Base-by-base conservation (phyloP, 2,888 invertebrate species). In the Physocephala rufipes region DNA sequence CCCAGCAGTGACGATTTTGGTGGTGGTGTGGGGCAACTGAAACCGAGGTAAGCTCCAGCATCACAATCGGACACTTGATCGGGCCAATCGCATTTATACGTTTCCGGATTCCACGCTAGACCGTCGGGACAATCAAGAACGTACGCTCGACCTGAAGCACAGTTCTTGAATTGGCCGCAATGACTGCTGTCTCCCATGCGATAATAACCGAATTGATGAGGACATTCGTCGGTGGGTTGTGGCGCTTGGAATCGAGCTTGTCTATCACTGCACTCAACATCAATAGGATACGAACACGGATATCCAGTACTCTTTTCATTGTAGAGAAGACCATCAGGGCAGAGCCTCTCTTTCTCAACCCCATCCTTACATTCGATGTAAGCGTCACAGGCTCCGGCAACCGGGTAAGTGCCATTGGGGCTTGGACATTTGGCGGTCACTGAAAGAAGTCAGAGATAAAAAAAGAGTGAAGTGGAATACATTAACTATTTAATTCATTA, bases 71-170 rank as follows among this genome's bases (percentile, higher is more conserved):
- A 84, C 0, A 94, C 94, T 81, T 92, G 90, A 87, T 95, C 95
- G 1, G 95, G 94, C 95, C 95, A 95, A 76, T 95, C 94, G 83
- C 95, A 95, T 65, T 92, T 89, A 81, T 94, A 93, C 2, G 88
- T 89, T 26, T 90, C 90, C 0, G 90, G 88, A 82, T 90, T 92
- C 86, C 91, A 94, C 16, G 95, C 95, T 53, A 95, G 86, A 24
- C 95, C 95, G 80, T 94, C 94, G 0, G 95, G 95, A 81, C 95
- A 95, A 74, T 91, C 89, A 81, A 93, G 91, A 61, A 90, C 86
- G 76, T 88, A 90, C 12, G 91, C 92, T 5, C 90, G 88, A 9
- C 95, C 95, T 75, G 91, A 91, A 5, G 91, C 94, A 78, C 95
- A 95, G 81, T 91, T 95, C 82, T 91, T 90, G 84, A 94, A 95